Evolutionary conservation across 1,140 invertebrate species (phyloP).

Genomic region (Pristionchus pacificus): DNA sequence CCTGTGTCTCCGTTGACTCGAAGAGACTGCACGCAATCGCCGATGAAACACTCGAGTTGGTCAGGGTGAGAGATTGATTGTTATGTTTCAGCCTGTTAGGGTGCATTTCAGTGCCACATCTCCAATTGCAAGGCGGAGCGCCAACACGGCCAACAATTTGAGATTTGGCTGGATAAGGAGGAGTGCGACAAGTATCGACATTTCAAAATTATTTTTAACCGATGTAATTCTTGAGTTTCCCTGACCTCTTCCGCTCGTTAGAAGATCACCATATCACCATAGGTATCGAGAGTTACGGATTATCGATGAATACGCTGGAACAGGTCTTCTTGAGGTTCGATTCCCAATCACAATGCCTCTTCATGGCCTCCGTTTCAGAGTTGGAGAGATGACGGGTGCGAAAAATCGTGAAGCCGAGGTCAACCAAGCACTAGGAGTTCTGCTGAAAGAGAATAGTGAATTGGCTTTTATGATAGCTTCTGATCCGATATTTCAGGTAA

Average conservation of each 20-base stretch:
- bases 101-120: conserved; percentile 13
- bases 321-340: conserved; percentile 25
- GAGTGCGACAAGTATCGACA: conserved; percentile 18
- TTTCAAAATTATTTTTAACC: not conserved
- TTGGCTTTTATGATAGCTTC: too few relatives aligned
- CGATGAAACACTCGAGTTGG: conserved; percentile 1
- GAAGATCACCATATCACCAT: conserved; percentile 13
- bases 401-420: not conserved
- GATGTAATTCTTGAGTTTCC: conserved; percentile 6
- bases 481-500: too few relatives aligned
- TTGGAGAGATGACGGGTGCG: conserved; percentile 11
- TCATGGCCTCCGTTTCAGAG: not conserved
- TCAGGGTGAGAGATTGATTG: too few relatives aligned
- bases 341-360: not conserved
- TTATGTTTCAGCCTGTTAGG: too few relatives aligned
- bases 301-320: conserved; percentile 36
- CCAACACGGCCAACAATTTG: conserved; percentile 32
- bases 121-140: conserved; percentile 13
- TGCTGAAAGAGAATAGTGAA: too few relatives aligned
- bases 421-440: too few relatives aligned
- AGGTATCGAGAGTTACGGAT: conserved; percentile 22
- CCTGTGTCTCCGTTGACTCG: conserved; percentile 11
- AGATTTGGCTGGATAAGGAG: conserved; percentile 17
- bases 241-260: conserved; percentile 17
- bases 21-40: not conserved